phyloP scores from a whole-genome alignment of 2,888 invertebrate species.

The Epistrophe eligans region DNA sequence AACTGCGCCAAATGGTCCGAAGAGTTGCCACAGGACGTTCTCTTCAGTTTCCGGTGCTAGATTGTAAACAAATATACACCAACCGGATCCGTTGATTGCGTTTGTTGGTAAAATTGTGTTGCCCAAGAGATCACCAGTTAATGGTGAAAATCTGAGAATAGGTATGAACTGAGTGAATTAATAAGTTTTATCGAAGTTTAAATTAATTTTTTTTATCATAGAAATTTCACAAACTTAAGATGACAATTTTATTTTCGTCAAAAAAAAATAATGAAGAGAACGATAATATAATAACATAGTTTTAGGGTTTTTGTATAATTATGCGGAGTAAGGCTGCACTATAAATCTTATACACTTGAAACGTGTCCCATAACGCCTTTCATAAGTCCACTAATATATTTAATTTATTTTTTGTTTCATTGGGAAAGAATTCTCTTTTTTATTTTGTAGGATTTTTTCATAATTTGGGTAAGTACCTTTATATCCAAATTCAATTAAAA shows the following conservation, averaged over 20 bases:
- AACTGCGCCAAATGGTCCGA: slow-evolving; percentile 97
- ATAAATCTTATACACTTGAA: no score
- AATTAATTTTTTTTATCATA: neutral
- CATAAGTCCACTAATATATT: no score
- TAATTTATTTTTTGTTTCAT: no score
- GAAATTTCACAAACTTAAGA: neutral
- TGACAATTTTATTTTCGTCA: neutral
- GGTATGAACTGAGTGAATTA: slow-evolving; percentile 68
- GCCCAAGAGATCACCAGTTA: slow-evolving; percentile 91
- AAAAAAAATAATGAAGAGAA: no score
- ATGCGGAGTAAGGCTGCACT: no score
- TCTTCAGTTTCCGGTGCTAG: slow-evolving; percentile 96
- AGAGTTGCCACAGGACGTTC: slow-evolving; percentile 96
- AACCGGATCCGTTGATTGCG: slow-evolving; percentile 91
- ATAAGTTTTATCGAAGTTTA: slow-evolving; percentile 35
- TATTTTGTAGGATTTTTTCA: no score
- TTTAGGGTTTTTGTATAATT: no score
- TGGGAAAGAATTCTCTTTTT: no score
- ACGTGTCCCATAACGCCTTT: no score
- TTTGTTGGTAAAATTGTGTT: slow-evolving; percentile 91
- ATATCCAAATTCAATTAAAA: no score
- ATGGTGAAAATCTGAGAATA: slow-evolving; percentile 89
- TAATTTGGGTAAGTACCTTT: no score
- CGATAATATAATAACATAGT: no score
- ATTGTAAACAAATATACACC: slow-evolving; percentile 94